Evolutionary conservation across 2,888 invertebrate species (phyloP), one percentile per base, ranked within the genome.

Genomic region (Xestia sexstrigata): DNA sequence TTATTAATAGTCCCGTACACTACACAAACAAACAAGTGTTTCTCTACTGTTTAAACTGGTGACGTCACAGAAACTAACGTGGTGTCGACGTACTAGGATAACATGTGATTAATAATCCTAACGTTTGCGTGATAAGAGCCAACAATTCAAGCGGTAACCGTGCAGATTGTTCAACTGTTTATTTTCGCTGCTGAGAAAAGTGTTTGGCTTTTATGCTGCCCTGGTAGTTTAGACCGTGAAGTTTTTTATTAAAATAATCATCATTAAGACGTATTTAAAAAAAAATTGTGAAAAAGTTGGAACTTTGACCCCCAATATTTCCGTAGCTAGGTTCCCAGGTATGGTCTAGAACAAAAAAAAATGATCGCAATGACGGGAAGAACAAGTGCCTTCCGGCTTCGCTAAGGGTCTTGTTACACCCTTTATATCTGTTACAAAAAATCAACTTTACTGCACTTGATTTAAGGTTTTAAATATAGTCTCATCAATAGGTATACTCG

Each of bases 41-140:
- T 69, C 35, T 69, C 11, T 62, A 58, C n/a, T n/a, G 76, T 71
- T 81, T 72, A 84, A 83, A 76, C 73, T 70, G 47, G 47, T 79
- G 77, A 69, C 72, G 74, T 87, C 77, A 79, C 69, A 55, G 70
- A 79, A 85, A 82, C 76, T 82, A 81, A 85, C 81, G 78, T 83
- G 82, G 81, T 86, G 86, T 88, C 81, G 85, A 89, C 89, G 82
- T 85, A 84, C n/a, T 90, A 78, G 86, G 90, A 91, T 91, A 92
- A 88, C 86, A 76, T 80, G 83, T 91, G 88, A 93, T 90, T 90
- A 91, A 93, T 91, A 83, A 83, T 79, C 20, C 77, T 72, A 76
- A 70, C 74, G 85, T 74, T 92, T 81, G 93, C 93, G 92, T 93
- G 93, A 78, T 82, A 80, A 82, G 88, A 83, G 77, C 74, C 70